Evolutionary conservation across 1,140 invertebrate genomes (phyloP), one percentile per base, ranked within the genome.

Genomic region (Epicauta chinensis): DNA sequence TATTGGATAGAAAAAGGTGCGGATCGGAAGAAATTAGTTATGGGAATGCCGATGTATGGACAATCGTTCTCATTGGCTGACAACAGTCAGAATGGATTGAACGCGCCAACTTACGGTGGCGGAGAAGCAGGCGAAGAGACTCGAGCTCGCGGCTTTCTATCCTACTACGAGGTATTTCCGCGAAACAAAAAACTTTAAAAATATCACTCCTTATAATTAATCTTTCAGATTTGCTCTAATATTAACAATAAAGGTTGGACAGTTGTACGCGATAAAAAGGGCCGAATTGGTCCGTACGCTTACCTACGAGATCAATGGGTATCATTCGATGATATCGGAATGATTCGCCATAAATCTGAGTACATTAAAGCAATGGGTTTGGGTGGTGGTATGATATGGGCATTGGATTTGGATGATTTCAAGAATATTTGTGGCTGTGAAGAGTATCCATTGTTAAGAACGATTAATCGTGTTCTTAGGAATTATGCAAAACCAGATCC

Each of bases 381-480:
- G 3, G 91, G 82, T 3, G 91, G 91, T 23, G 83, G 81, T 12
- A 93, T 93, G 90, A 80, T 91, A 2, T 94, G 91, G 91, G 86
- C 91, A 0, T 69, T 93, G 0, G 90, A 83, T 61, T 61, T 83
- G 42, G 81, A 83, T 64, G 83, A 81, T 69, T 88, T 88, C 56
- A 80, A 81, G 44, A 86, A 88, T 55, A 44, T 68, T 10, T 93
- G 89, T 58, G 80, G 77, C 13, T 91, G 88, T 65, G 89, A 90
- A 60, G 77, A 81, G 3, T 87, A 85, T 68, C 89, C 90, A 1
- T 68, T 94, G 30, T 68, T 93, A 0, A 80, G 79, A 49, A 91
- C 87, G 1, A 84, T 89, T 56, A 89, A 89, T 65, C 66, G 84
- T 51, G 84, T 87, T 1, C 69, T 89, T 0, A 71, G 85, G 51